phyloP scores from a whole-genome alignment of 2,888 invertebrate species.

The Steinernema hermaphroditum region DNA sequence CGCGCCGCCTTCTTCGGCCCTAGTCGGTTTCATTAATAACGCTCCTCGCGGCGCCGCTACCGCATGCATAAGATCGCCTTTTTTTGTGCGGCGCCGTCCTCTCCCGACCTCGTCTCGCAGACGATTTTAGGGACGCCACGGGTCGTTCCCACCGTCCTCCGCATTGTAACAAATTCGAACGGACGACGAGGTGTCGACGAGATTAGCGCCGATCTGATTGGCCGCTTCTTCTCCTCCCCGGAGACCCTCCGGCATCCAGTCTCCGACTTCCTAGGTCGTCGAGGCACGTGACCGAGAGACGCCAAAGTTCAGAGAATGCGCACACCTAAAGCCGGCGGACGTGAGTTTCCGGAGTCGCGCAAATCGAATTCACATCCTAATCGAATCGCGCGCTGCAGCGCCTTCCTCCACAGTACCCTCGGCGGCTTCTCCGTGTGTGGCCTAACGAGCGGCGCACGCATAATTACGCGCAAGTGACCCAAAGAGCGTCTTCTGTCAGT shows the following conservation, averaged over 20 bases:
- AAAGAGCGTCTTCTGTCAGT: not conserved
- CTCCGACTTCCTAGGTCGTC: too few relatives aligned
- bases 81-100: not conserved
- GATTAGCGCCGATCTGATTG: too few relatives aligned
- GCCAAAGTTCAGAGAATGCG: too few relatives aligned
- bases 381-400: too few relatives aligned
- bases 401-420: not conserved
- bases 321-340: too few relatives aligned
- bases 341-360: too few relatives aligned
- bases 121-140: not conserved
- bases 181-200: too few relatives aligned
- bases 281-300: too few relatives aligned
- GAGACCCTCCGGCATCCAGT: too few relatives aligned
- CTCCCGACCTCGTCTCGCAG: constrained; percentile 25
- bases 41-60: constrained; percentile 14
- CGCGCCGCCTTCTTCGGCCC: constrained; percentile 5
- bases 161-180: constrained; percentile 23
- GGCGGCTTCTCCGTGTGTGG: too few relatives aligned
- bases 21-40: constrained; percentile 20
- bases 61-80: constrained; percentile 27
- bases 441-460: not conserved
- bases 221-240: too few relatives aligned
- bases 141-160: constrained; percentile 20
- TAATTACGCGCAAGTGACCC: constrained; percentile 27
- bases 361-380: too few relatives aligned